These are phyloP conservation scores for Scolopax mira DNA, from an alignment of 2,113 vertebrate genomes.

Conservation along the genomic window DNA sequence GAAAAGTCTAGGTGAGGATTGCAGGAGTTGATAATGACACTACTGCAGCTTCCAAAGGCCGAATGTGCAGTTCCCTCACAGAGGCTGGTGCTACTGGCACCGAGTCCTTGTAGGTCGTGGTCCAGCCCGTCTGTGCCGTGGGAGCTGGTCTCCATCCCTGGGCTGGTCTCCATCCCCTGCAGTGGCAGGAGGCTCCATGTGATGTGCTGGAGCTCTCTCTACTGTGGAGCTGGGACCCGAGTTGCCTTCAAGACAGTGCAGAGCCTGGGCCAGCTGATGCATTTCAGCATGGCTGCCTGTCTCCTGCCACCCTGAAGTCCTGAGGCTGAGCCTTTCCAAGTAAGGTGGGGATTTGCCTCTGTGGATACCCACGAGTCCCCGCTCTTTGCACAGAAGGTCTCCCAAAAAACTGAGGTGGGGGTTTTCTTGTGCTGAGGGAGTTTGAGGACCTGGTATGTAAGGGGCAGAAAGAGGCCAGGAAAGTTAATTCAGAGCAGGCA, in stretches of 20 bases:
- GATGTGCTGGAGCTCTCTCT: not conserved
- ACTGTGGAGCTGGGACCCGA: not conserved
- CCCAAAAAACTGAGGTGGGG: not conserved
- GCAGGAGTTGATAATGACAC: not conserved
- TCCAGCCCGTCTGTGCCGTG: rapidly evolving
- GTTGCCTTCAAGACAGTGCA: rapidly evolving
- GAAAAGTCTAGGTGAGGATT: not conserved
- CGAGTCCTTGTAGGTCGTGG: not conserved
- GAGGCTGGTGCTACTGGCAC: too few species aligned
- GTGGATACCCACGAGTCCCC: rapidly evolving
- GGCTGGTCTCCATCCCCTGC: not conserved
- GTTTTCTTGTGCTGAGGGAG: not conserved
- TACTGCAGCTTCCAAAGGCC: not conserved
- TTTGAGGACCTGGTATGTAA: not conserved
- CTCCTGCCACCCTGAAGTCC: not conserved
- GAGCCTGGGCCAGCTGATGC: not conserved
- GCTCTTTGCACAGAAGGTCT: not conserved
- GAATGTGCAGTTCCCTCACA: not conserved
- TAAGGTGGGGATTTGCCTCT: not conserved
- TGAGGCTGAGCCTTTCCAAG: not conserved
- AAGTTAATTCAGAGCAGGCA: not conserved
- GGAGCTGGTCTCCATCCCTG: not conserved
- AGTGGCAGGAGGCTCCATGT: rapidly evolving
- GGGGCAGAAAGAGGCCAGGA: not conserved
- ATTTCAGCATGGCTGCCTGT: not conserved